These are phyloP conservation scores for Parnassius glacialis DNA, from an alignment of 2,888 invertebrate species.

Conservation along the genomic window DNA sequence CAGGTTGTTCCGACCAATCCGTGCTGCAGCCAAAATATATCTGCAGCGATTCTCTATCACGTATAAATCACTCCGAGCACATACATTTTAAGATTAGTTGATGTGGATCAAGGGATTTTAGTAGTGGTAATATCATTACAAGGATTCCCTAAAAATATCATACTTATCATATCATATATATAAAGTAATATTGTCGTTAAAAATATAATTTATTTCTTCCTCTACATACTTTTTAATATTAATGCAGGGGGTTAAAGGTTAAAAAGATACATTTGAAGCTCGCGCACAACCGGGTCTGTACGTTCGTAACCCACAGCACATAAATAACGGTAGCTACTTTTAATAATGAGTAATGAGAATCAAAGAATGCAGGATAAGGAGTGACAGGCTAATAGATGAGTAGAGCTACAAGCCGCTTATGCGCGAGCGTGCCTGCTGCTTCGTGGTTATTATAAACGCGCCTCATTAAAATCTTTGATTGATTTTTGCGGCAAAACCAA, in stretches of 20 bases:
- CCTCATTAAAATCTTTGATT: conserved; percentile 62
- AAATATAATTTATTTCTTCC: conserved; percentile 30
- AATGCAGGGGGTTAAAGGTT: conserved; percentile 8
- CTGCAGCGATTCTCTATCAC: no score
- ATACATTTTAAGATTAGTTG: no score
- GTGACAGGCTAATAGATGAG: conserved; percentile 49
- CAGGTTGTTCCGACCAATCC: no score
- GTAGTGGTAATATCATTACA: no score
- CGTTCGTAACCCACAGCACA: conserved; percentile 36
- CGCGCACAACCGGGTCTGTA: conserved; percentile 35
- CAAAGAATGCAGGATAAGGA: conserved; percentile 61
- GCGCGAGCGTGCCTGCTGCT: conserved; percentile 41
- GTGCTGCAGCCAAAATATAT: no score
- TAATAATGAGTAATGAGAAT: conserved; percentile 73
- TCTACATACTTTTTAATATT: background rate
- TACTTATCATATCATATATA: no score
- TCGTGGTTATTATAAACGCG: conserved; percentile 48
- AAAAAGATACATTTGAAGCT: conserved; percentile 15
- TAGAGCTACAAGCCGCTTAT: conserved; percentile 38
- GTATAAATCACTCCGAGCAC: no score
- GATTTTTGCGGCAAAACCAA: conserved; percentile 60
- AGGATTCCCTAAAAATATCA: no score
- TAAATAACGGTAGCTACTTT: conserved; percentile 65
- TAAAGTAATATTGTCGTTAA: no score
- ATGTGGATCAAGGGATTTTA: no score